Evolutionary conservation across 2,113 vertebrate genomes (phyloP).

Genomic region (Eonycteris spelaea): DNA sequence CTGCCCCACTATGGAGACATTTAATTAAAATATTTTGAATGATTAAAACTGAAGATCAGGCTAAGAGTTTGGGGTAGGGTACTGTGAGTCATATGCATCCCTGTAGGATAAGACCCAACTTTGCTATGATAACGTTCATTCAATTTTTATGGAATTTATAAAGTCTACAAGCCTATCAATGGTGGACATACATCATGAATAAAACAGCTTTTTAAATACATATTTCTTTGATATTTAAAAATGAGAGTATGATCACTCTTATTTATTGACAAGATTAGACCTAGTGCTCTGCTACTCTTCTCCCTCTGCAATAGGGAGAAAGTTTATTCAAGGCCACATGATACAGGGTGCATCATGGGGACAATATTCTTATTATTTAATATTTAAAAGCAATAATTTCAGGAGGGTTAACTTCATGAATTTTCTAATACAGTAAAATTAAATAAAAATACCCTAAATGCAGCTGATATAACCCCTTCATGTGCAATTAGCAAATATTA

Average conservation of each 20-base stretch:
- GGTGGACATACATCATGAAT: background rate
- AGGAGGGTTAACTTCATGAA: slow-evolving; percentile 80
- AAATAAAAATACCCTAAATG: slow-evolving; percentile 80
- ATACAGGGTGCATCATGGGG: slow-evolving; percentile 71
- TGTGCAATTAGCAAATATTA: slow-evolving; percentile 86
- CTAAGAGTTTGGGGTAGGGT: background rate
- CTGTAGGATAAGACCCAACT: background rate
- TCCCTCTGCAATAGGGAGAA: slow-evolving; percentile 64
- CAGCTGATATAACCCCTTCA: slow-evolving; percentile 80
- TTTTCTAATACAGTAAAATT: slow-evolving; percentile 84
- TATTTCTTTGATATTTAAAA: slow-evolving; percentile 56
- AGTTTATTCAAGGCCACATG: slow-evolving; percentile 71
- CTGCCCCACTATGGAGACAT: background rate
- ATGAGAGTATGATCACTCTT: background rate
- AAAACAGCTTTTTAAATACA: slow-evolving; percentile 49
- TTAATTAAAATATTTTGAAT: background rate
- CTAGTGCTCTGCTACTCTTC: slow-evolving; percentile 27
- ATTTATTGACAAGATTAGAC: slow-evolving; percentile 61
- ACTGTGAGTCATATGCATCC: background rate
- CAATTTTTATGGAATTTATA: slow-evolving; percentile 27
- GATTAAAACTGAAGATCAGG: background rate
- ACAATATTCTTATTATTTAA: slow-evolving; percentile 81
- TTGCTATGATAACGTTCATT: background rate
- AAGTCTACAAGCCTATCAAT: background rate
- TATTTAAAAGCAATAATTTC: slow-evolving; percentile 84